Conservation (phyloP, 2,888 invertebrate species). For the Dichetophora obliterata region DNA sequence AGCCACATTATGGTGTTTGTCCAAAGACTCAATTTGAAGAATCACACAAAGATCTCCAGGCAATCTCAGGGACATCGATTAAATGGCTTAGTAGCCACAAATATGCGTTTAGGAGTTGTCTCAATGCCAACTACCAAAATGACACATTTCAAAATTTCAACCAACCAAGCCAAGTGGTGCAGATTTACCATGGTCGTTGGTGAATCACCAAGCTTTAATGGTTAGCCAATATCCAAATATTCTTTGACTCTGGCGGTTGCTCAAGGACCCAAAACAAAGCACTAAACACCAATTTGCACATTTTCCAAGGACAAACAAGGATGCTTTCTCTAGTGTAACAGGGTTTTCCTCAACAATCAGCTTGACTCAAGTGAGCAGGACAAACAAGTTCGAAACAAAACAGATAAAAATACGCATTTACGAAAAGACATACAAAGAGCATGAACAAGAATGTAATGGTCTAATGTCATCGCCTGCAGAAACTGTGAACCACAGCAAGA, state of each 20-base stretch:
- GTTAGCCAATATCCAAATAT: slow-evolving; percentile 48
- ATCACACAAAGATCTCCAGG: neutral
- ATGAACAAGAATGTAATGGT: slow-evolving; percentile 7
- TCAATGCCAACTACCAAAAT: slow-evolving; percentile 16
- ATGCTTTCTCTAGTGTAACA: neutral
- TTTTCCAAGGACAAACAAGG: slow-evolving; percentile 20
- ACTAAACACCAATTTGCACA: slow-evolving; percentile 32
- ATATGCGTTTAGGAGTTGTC: neutral
- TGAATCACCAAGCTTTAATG: slow-evolving; percentile 41
- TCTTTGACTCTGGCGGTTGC: slow-evolving; percentile 48
- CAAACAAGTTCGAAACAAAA: neutral
- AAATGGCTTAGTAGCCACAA: slow-evolving; percentile 1
- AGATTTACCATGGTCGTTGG: slow-evolving; percentile 32
- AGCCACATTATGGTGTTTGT: neutral
- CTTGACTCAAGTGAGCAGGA: neutral
- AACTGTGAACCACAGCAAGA: slow-evolving; percentile 12
- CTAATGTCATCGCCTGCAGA: slow-evolving; percentile 28
- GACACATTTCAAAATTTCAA: slow-evolving; percentile 6
- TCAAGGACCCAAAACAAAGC: slow-evolving; percentile 44
- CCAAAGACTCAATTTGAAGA: neutral
- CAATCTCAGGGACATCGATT: neutral
- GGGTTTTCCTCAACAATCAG: neutral
- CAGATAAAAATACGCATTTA: neutral
- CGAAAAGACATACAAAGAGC: neutral
- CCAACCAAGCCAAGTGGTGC: neutral